Evolutionary conservation across 2,797 vertebrate species (phyloP).

Genomic region (Halcyon badia): DNA sequence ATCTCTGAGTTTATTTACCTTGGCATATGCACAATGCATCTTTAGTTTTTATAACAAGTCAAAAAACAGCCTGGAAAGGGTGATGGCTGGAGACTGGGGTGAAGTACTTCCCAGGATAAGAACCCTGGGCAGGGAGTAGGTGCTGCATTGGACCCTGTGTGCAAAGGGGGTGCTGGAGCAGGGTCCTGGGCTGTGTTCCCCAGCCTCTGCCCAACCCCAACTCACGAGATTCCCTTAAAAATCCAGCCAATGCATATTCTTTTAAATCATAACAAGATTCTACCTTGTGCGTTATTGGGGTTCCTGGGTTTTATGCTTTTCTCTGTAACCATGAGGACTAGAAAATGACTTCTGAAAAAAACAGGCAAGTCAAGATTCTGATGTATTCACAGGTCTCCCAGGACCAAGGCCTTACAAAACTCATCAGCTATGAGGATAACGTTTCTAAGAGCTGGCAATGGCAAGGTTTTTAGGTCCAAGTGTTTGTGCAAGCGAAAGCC

Average conservation of each 20-base stretch:
- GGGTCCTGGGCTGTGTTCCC: neutral
- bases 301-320: neutral
- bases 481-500: slow-evolving; percentile 40
- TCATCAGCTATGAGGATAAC: neutral
- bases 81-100: neutral
- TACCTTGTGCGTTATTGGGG: neutral
- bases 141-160: neutral
- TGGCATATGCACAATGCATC: slow-evolving; percentile 52
- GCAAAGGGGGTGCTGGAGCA: neutral
- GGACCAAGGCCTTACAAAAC: neutral
- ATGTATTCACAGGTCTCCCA: slow-evolving; percentile 41
- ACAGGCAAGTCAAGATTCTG: neutral
- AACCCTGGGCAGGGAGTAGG: neutral
- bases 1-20: slow-evolving; percentile 37
- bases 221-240: neutral
- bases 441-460: slow-evolving; percentile 7
- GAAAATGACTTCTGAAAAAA: neutral
- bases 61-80: slow-evolving; percentile 6
- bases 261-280: neutral
- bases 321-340: neutral
- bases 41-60: slow-evolving; percentile 2
- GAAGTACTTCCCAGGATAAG: neutral
- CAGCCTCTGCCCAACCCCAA: neutral
- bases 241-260: neutral
- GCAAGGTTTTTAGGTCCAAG: neutral